phyloP scores from a whole-genome alignment of 2,888 invertebrate genomes.

The Philhelius pedissequus region DNA sequence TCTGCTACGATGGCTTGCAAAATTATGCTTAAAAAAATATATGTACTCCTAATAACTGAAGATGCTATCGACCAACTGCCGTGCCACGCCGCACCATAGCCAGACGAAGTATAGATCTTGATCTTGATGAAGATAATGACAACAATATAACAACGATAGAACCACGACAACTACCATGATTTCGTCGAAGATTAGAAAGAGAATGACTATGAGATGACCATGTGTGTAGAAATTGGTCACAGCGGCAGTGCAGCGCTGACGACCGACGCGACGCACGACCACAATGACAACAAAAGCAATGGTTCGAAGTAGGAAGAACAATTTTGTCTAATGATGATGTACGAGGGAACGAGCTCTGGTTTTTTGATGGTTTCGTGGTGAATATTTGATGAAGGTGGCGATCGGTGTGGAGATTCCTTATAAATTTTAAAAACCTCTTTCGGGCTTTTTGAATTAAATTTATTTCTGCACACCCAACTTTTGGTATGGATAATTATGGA shows the following conservation, averaged over 20 bases:
- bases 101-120: slow-evolving; percentile 53
- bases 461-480: slow-evolving; percentile 34
- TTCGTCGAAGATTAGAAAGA: background rate
- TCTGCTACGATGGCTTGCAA: slow-evolving; percentile 34
- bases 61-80: slow-evolving; percentile 38
- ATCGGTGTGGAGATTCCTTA: slow-evolving; percentile 22
- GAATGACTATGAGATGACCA: slow-evolving; percentile 50
- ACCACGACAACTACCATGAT: slow-evolving; percentile 2
- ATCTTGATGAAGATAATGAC: slow-evolving; percentile 59
- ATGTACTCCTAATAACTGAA: slow-evolving; percentile 61
- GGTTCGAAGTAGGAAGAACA: background rate
- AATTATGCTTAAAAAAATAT: slow-evolving; percentile 65
- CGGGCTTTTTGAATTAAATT: slow-evolving; percentile 17
- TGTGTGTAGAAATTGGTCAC: slow-evolving; percentile 45
- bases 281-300: background rate
- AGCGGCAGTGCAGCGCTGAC: background rate
- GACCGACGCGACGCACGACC: background rate
- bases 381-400: slow-evolving; percentile 11
- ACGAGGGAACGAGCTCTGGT: slow-evolving; percentile 18
- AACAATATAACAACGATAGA: slow-evolving; percentile 41
- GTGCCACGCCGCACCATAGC: slow-evolving; percentile 21
- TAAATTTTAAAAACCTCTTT: slow-evolving; percentile 27
- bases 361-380: slow-evolving; percentile 33
- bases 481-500: slow-evolving; percentile 62
- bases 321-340: slow-evolving; percentile 53